A percentile compares a stretch with the other conserved stretches of the same genome.
These are phyloP conservation scores for Alca torda DNA, from an alignment of 2,797 vertebrate species.

Conservation along the genomic window DNA sequence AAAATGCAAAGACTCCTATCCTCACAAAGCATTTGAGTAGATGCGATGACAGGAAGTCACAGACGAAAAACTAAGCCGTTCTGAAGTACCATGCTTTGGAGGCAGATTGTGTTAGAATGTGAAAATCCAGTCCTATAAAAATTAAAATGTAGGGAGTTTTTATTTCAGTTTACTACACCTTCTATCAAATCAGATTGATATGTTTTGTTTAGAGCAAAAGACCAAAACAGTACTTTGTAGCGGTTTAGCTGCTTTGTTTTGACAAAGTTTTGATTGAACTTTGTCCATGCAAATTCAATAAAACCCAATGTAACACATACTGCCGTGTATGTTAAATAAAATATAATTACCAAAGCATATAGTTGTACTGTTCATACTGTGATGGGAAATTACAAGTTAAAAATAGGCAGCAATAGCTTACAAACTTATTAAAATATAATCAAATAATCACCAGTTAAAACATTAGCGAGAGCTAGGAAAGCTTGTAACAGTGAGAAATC, in stretches of 20 bases:
- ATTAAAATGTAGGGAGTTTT: not conserved
- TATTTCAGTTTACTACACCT: not conserved
- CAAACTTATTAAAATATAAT: not conserved
- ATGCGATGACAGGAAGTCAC: not conserved
- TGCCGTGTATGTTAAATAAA: not conserved
- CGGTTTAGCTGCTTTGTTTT: not conserved
- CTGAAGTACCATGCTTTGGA: not conserved
- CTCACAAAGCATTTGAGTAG: not conserved
- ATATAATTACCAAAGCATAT: not conserved
- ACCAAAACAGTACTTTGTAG: not conserved
- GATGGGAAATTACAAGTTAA: not conserved
- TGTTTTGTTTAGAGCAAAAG: not conserved
- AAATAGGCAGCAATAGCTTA: not conserved
- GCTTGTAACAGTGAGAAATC: not conserved
- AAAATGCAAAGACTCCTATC: not conserved
- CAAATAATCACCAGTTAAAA: not conserved
- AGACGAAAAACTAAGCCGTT: not conserved
- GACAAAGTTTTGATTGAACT: not conserved
- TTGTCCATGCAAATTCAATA: not conserved
- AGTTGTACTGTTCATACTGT: not conserved
- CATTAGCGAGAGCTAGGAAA: not conserved
- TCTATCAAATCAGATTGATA: not conserved
- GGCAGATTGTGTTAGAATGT: not conserved
- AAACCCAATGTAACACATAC: not conserved
- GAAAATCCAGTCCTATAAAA: not conserved